Percentiles rank a stretch among this genome's conserved stretches.
These are phyloP conservation scores for Phymorhynchus buccinoides DNA, from an alignment of 1,140 invertebrate genomes.

Conservation along the genomic window DNA sequence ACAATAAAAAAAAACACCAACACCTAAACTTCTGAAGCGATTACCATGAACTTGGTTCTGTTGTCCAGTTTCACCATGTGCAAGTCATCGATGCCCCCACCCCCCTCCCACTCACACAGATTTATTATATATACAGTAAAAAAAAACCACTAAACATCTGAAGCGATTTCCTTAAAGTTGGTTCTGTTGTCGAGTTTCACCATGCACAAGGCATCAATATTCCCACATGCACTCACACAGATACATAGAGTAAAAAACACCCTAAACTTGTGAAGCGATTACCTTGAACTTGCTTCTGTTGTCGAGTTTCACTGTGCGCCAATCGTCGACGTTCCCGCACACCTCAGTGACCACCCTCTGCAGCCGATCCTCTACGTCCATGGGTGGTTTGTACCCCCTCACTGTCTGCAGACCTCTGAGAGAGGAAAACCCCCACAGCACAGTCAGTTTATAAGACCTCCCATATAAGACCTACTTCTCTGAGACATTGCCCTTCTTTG, in stretches of 20 bases:
- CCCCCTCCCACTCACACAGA: conserved; percentile 25
- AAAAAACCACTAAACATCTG: too few relatives aligned
- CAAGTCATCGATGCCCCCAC: conserved; percentile 41
- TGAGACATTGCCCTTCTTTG: too few relatives aligned
- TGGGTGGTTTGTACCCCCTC: conserved; percentile 42
- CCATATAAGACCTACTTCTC: too few relatives aligned
- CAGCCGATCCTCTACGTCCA: conserved; percentile 36
- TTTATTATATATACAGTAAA: not conserved
- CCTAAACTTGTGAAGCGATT: too few relatives aligned
- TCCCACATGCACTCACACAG: not conserved
- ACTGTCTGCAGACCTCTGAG: conserved; percentile 35
- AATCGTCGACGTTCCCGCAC: conserved; percentile 40
- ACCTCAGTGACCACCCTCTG: conserved; percentile 37
- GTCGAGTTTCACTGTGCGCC: conserved; percentile 32
- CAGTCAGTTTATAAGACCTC: too few relatives aligned
- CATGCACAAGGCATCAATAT: conserved; percentile 37
- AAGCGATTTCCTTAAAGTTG: conserved; percentile 46
- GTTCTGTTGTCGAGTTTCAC: conserved; percentile 31
- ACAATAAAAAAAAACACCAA: not conserved
- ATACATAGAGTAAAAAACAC: not conserved
- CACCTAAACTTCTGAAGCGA: too few relatives aligned
- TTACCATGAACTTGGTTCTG: conserved; percentile 48
- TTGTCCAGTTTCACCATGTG: conserved; percentile 27
- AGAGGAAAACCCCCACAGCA: too few relatives aligned
- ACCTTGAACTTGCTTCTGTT: conserved; percentile 50